These are phyloP conservation scores for Stichodactyla helianthus DNA, from an alignment of 64 coral and sea anemone species.

Conservation along the genomic window DNA sequence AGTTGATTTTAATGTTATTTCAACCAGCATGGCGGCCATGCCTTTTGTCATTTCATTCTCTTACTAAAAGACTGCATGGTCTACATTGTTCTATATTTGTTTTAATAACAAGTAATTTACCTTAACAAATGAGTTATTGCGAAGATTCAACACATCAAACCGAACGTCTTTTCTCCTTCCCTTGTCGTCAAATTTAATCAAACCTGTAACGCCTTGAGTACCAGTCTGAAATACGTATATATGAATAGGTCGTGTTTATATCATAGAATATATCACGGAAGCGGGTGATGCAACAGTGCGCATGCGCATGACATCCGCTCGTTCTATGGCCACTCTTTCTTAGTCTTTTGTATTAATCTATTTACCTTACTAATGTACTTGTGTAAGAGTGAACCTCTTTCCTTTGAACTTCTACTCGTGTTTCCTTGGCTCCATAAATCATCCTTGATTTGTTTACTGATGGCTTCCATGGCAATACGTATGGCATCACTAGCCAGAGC, in stretches of 20 bases:
- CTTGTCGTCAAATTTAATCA: slow-evolving; percentile 6
- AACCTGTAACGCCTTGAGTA: slow-evolving; percentile 9
- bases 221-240: background rate
- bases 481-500: too few species aligned
- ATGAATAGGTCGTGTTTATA: too few species aligned
- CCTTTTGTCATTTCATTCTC: too few species aligned
- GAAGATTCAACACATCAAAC: slow-evolving; percentile 33
- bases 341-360: background rate
- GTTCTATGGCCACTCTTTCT: too few species aligned
- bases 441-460: too few species aligned
- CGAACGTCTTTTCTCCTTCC: slow-evolving; percentile 14
- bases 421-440: background rate
- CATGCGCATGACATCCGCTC: too few species aligned
- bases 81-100: too few species aligned
- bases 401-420: background rate
- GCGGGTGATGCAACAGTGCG: too few species aligned
- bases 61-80: too few species aligned
- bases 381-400: background rate
- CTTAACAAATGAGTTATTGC: slow-evolving; percentile 22
- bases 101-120: background rate
- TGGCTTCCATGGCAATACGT: background rate
- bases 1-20: too few species aligned
- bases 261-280: too few species aligned
- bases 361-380: background rate
- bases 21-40: too few species aligned